phyloP scores from a whole-genome alignment of 2,113 vertebrate genomes.

The Triplophysa dalaica region DNA sequence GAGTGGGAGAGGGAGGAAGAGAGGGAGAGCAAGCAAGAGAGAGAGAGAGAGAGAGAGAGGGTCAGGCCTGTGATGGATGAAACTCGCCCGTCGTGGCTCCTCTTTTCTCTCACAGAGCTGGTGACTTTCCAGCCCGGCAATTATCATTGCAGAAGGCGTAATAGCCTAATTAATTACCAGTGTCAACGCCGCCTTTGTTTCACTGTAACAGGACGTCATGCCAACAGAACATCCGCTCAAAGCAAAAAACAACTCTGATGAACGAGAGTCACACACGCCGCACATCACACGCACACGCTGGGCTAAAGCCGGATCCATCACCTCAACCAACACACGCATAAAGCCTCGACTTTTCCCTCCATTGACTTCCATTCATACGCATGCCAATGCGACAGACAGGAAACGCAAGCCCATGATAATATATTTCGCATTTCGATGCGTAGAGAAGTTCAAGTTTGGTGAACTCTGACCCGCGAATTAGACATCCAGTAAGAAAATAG shows the following conservation, averaged over 20 bases:
- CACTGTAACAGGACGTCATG: slow-evolving; percentile 87
- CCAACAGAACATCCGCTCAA: slow-evolving; percentile 81
- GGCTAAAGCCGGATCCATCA: too few relatives aligned
- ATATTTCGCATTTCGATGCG: too few relatives aligned
- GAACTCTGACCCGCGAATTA: too few relatives aligned
- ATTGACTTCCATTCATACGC: too few relatives aligned
- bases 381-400: too few relatives aligned
- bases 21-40: background rate
- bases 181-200: slow-evolving; percentile 95
- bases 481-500: too few relatives aligned
- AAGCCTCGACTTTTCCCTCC: too few relatives aligned
- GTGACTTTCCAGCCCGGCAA: slow-evolving; percentile 99
- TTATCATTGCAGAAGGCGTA: slow-evolving; percentile 98
- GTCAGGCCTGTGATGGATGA: slow-evolving; percentile 88
- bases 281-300: too few relatives aligned
- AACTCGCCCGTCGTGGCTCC: slow-evolving; percentile 77
- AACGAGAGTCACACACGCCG: slow-evolving; percentile 55
- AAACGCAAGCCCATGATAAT: too few relatives aligned
- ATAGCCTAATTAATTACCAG: slow-evolving; percentile 99
- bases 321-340: too few relatives aligned
- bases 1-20: slow-evolving; percentile 43
- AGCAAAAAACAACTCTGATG: slow-evolving; percentile 65
- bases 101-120: slow-evolving; percentile 83
- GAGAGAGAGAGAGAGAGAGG: slow-evolving; percentile 48
- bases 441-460: too few relatives aligned